These are phyloP conservation scores for Netelia virgata DNA, from an alignment of 2,888 invertebrate species.

Conservation along the genomic window DNA sequence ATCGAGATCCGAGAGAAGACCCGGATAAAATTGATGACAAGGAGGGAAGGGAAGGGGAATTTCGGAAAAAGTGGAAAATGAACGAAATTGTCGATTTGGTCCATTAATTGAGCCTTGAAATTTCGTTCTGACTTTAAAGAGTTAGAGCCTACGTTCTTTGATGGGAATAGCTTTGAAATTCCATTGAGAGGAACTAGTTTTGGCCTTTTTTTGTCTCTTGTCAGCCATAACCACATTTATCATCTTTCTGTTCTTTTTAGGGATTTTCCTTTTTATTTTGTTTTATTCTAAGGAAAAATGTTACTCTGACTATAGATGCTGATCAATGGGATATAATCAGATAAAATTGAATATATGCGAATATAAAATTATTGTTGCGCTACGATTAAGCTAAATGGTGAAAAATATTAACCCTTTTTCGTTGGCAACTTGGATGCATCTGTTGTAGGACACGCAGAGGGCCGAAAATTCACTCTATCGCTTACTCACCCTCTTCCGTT, in stretches of 20 bases:
- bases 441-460: background rate
- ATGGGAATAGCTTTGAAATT: slow-evolving; percentile 23
- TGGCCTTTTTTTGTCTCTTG: background rate
- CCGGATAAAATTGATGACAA: slow-evolving; percentile 4
- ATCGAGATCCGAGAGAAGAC: background rate
- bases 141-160: slow-evolving; percentile 7
- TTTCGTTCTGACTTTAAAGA: background rate
- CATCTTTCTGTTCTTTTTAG: background rate
- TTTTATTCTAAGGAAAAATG: too few species aligned
- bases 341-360: too few species aligned
- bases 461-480: background rate
- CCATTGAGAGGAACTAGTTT: background rate
- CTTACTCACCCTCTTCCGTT: background rate
- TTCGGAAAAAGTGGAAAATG: background rate
- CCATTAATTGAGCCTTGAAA: slow-evolving; percentile 43
- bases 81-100: slow-evolving; percentile 31
- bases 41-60: background rate
- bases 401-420: too few species aligned
- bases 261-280: too few species aligned
- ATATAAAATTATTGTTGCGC: too few species aligned
- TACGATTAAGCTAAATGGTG: too few species aligned
- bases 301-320: too few species aligned
- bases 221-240: background rate
- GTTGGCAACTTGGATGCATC: background rate
- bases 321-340: too few species aligned